Evolutionary conservation across 2,797 vertebrate species (phyloP), one percentile per base, ranked within the genome.

Genomic region (Sphenopsis melanotis): DNA sequence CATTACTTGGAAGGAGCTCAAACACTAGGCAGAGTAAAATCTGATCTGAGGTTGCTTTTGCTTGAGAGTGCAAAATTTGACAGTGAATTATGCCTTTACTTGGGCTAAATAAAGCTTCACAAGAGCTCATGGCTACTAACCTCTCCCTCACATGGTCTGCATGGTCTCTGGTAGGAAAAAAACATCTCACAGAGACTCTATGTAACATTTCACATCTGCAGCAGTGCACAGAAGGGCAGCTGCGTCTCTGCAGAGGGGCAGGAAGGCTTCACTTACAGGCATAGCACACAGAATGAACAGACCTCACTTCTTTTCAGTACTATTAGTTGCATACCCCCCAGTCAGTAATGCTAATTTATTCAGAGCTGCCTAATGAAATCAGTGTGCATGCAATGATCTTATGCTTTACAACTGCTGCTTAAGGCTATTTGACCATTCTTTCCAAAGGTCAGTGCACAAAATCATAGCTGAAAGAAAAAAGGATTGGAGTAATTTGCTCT

Each of bases 261-360:
- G 46, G 26, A 61, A 83, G 9, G 32, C 46, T 87, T 52, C 47
- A 34, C 32, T 69, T 30, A 26, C 1, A 60, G 56, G 36, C 60
- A 34, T 1, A 41, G 22, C 55, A 20, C 36, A 50, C 3, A 29
- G 34, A 66, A 72, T 15, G 53, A 93, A 18, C 55, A 72, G 50
- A 68, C 10, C 6, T 42, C 32, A 26, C 34, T 65, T 80, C 87
- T 87, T 75, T 53, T 59, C 76, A 42, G 5, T 76, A 32, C 53
- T 20, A n/a, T 75, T 85, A 65, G 26, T 42, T 69, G 34, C 57
- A 74, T 59, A 52, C 3, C 21, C 29, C 49, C 18, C 14, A 61
- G 47, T 59, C 89, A 90, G 27, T 56, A 94, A 82, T 87, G 68
- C 59, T 96, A 93, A 95, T 96, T 94, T 94, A 74, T 92, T 56